phyloP scores from a whole-genome alignment of 2,888 invertebrate genomes.

The Camponotus fellah region DNA sequence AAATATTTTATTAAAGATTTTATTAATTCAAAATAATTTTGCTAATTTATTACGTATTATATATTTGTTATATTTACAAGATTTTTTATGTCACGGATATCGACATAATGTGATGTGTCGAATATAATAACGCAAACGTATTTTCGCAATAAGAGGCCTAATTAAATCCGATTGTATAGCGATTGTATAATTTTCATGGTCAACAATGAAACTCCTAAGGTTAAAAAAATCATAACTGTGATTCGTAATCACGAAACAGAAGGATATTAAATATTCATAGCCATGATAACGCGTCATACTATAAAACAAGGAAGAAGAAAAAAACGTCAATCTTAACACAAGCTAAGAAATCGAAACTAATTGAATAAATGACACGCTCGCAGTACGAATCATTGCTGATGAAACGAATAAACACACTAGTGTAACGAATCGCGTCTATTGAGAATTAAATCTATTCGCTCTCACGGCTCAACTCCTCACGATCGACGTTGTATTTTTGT shows the following conservation, averaged over 20 bases:
- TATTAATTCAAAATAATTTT: not conserved
- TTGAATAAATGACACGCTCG: constrained; percentile 81
- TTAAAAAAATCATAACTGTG: constrained; percentile 68
- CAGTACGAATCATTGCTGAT: constrained; percentile 66
- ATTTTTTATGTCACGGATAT: constrained; percentile 30
- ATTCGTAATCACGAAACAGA: constrained; percentile 58
- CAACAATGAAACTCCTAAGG: constrained; percentile 63
- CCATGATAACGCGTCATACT: constrained; percentile 14
- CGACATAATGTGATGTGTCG: constrained; percentile 50
- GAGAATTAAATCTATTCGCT: constrained; percentile 61
- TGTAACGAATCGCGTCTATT: constrained; percentile 70
- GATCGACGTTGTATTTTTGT: constrained; percentile 31
- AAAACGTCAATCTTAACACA: constrained; percentile 42
- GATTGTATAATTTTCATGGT: constrained; percentile 66
- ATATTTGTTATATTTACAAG: constrained; percentile 26
- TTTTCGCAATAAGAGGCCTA: constrained; percentile 68
- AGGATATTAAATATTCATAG: constrained; percentile 52
- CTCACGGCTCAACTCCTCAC: not conserved
- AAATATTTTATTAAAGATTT: no score
- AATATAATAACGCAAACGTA: constrained; percentile 60
- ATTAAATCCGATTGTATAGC: constrained; percentile 74
- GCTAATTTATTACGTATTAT: not conserved
- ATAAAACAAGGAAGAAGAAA: constrained; percentile 47
- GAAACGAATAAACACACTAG: constrained; percentile 56
- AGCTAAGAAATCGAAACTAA: constrained; percentile 73